phyloP scores from a whole-genome alignment of 2,113 vertebrate species.

The Pteronura brasiliensis region DNA sequence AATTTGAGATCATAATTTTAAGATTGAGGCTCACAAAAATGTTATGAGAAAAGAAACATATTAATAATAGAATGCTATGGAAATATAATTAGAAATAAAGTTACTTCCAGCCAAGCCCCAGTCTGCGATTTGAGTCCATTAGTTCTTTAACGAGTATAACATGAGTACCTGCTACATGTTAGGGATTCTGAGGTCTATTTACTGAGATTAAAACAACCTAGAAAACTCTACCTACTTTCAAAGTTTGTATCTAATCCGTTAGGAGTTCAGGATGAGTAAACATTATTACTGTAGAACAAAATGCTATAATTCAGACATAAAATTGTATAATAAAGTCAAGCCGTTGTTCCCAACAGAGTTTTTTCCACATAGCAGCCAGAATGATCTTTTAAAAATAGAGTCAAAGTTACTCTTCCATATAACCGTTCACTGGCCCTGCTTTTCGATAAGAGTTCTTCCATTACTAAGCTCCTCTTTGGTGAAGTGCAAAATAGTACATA shows the following conservation, averaged over 20 bases:
- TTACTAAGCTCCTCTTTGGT: too few relatives aligned
- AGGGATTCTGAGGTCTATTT: background rate
- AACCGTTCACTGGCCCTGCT: rapidly evolving
- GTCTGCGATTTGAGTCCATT: background rate
- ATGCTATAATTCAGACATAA: background rate
- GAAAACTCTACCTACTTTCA: background rate
- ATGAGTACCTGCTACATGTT: background rate
- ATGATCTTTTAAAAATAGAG: background rate
- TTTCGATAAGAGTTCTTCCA: background rate
- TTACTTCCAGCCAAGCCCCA: background rate
- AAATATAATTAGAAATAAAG: conserved; percentile 2
- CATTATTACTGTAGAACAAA: background rate
- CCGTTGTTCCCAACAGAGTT: background rate
- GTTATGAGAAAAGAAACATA: background rate
- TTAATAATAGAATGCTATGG: background rate
- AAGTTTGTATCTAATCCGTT: background rate
- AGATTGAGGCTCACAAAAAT: background rate
- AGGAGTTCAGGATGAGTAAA: background rate
- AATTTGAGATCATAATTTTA: background rate
- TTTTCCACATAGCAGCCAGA: background rate
- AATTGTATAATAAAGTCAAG: background rate
- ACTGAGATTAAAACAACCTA: background rate
- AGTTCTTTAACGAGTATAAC: background rate
- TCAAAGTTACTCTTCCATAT: background rate
- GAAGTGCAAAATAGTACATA: background rate